A percentile compares a stretch with the other conserved stretches of the same genome.
phyloP scores from a whole-genome alignment of 2,797 vertebrate species.

The Cheirogaleus major region DNA sequence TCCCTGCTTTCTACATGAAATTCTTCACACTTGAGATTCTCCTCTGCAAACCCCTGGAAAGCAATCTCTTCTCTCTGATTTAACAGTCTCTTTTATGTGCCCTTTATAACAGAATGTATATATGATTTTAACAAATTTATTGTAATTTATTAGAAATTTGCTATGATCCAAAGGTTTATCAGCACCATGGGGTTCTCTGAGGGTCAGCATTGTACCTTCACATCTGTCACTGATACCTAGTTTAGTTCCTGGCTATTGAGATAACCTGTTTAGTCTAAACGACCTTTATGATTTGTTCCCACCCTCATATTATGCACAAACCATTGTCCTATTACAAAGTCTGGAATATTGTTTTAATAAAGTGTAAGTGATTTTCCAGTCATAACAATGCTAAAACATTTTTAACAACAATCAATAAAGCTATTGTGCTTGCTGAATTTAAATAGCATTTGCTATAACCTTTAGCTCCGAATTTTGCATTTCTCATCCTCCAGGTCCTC shows the following conservation, averaged over 20 bases:
- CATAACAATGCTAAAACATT: neutral
- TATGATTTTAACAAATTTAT: neutral
- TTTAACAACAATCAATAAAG: neutral
- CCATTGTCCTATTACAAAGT: neutral
- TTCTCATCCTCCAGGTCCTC: conserved; percentile 7
- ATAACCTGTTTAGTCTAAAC: neutral
- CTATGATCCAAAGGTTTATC: neutral
- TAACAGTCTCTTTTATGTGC: neutral
- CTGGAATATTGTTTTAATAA: neutral
- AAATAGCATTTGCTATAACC: neutral
- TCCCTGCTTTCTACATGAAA: neutral
- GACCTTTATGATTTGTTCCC: neutral
- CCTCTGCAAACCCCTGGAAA: neutral
- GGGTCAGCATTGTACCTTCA: neutral
- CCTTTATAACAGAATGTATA: neutral
- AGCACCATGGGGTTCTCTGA: neutral
- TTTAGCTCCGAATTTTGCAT: neutral
- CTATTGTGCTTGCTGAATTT: neutral
- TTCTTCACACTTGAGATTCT: neutral
- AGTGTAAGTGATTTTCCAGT: neutral
- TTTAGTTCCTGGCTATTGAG: neutral
- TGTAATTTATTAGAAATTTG: neutral
- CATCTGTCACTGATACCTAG: neutral
- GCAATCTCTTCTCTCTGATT: neutral
- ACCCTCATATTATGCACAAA: neutral